A percentile compares a stretch with the other conserved stretches of the same genome.
Conservation (phyloP, 1,140 invertebrate genomes). For the Drosophila kurseongensis region DNA sequence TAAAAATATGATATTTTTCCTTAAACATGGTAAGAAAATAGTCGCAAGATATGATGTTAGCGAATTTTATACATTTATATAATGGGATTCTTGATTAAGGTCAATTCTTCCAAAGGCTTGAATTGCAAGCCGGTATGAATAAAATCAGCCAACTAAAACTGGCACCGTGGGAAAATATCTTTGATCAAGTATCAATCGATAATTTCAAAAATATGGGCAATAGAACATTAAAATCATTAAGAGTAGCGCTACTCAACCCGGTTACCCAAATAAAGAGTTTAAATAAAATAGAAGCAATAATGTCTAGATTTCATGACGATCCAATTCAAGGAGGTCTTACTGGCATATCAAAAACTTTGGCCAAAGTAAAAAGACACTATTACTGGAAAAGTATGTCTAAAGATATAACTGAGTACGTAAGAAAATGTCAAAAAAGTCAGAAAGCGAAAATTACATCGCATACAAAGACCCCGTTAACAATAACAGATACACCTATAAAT, state of each 20-base stretch:
- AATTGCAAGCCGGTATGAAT: not conserved
- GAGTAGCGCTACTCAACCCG: not conserved
- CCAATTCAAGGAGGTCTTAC: not conserved
- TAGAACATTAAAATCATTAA: not conserved
- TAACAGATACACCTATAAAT: too few species aligned
- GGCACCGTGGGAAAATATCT: too few species aligned
- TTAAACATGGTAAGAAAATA: too few species aligned
- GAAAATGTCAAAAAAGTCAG: not conserved
- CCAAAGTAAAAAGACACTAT: slow-evolving; percentile 16
- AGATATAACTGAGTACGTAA: slow-evolving; percentile 5
- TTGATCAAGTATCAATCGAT: not conserved
- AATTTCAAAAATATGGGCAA: not conserved
- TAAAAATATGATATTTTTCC: too few species aligned
- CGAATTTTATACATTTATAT: too few species aligned
- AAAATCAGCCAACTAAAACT: not conserved
- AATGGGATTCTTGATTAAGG: not conserved
- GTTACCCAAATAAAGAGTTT: too few species aligned
- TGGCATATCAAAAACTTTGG: slow-evolving; percentile 11
- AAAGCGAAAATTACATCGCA: too few species aligned
- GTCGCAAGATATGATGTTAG: not conserved
- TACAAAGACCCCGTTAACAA: too few species aligned
- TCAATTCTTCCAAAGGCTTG: not conserved
- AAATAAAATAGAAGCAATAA: not conserved
- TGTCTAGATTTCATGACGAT: not conserved
- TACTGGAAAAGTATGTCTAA: slow-evolving; percentile 9